A percentile compares a stretch with the other conserved stretches of the same genome.
These are phyloP conservation scores for Plusia festucae DNA, from an alignment of 2,888 invertebrate species.

Conservation along the genomic window DNA sequence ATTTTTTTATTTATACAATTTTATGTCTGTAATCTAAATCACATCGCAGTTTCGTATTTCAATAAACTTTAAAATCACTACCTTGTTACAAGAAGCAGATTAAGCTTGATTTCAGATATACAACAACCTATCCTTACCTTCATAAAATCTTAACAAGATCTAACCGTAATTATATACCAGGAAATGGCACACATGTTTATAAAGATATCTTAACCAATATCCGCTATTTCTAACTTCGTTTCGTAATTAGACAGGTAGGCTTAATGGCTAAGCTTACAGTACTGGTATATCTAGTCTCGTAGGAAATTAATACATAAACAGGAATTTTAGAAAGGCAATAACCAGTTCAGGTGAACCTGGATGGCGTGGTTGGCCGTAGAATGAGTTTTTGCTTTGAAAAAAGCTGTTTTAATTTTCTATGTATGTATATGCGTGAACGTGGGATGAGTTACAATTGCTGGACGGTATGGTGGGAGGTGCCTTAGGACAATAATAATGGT, in stretches of 20 bases:
- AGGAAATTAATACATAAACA: conserved; percentile 63
- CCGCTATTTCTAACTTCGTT: conserved; percentile 27
- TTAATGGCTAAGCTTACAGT: conserved; percentile 23
- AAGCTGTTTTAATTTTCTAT: neutral
- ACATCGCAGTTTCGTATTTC: no score
- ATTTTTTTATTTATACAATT: no score
- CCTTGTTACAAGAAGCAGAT: no score
- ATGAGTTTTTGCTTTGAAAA: conserved; percentile 15
- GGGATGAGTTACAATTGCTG: neutral
- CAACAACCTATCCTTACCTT: no score
- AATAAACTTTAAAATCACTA: no score
- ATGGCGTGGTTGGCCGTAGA: neutral
- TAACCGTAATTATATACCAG: conserved; percentile 6
- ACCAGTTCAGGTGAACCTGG: conserved; percentile 16
- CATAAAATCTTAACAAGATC: neutral
- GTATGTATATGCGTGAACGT: neutral
- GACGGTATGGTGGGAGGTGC: no score
- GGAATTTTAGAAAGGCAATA: conserved; percentile 30
- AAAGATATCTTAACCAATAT: conserved; percentile 18
- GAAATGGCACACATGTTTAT: conserved; percentile 14
- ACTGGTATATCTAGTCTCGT: conserved; percentile 43
- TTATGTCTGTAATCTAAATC: no score
- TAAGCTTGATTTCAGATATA: no score
- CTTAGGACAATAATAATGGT: no score
- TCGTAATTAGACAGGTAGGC: conserved; percentile 23